Conservation (phyloP, 1,140 invertebrate genomes). For the Harlomillsia oculata region DNA sequence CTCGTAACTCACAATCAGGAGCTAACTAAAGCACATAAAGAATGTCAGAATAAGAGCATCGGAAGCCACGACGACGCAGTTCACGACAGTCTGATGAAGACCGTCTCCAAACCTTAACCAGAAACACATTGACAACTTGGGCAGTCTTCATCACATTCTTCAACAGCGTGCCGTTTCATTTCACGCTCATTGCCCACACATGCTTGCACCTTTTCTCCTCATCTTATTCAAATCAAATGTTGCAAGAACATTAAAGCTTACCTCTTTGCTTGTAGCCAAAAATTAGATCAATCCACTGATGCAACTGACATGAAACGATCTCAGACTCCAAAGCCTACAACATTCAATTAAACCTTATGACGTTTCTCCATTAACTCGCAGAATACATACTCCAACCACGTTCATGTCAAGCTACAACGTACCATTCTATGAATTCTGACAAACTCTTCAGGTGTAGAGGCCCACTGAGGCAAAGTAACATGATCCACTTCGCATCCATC, state of each 20-base stretch:
- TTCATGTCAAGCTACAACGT: too few species aligned
- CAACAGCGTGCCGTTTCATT: too few species aligned
- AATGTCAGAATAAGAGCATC: too few species aligned
- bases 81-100: too few species aligned
- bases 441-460: conserved; percentile 92
- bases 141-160: too few species aligned
- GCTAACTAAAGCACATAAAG: too few species aligned
- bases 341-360: neutral
- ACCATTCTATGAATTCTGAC: conserved; percentile 94
- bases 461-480: conserved; percentile 91
- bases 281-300: conserved; percentile 99
- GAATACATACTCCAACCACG: too few species aligned
- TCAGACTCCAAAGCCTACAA: conserved; percentile 88
- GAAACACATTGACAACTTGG: too few species aligned
- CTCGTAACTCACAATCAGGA: too few species aligned
- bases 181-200: too few species aligned
- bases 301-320: conserved; percentile 97
- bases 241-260: conserved; percentile 38
- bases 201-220: neutral
- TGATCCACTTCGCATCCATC: conserved; percentile 67
- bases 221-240: neutral
- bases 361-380: conserved; percentile 2
- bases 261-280: conserved; percentile 99
- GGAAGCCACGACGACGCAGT: too few species aligned
- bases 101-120: too few species aligned